A percentile compares a stretch with the other conserved stretches of the same genome.
These are phyloP conservation scores for Salvator merianae DNA, from an alignment of 2,113 vertebrate genomes.

Conservation along the genomic window DNA sequence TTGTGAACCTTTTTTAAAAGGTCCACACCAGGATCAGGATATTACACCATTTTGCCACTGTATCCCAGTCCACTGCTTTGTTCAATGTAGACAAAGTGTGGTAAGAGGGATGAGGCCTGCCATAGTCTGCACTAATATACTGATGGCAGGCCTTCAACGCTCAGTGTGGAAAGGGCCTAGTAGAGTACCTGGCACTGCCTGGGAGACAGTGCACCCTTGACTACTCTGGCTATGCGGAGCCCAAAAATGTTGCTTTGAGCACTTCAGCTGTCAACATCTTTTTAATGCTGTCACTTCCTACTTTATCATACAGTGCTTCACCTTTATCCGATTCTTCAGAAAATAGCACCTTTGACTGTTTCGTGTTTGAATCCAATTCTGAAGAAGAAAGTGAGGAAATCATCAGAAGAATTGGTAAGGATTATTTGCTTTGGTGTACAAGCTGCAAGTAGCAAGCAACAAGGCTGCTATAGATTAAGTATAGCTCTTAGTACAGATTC, in stretches of 20 bases:
- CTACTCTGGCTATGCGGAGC: not conserved
- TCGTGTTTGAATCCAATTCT: slow-evolving; percentile 73
- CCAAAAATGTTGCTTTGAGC: not conserved
- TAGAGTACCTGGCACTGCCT: not conserved
- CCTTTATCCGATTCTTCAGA: slow-evolving; percentile 62
- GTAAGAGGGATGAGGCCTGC: too few relatives aligned
- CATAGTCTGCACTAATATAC: too few relatives aligned
- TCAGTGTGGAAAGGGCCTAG: too few relatives aligned
- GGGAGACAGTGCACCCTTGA: not conserved
- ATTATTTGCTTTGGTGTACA: not conserved
- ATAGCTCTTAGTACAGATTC: not conserved
- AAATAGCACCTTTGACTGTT: slow-evolving; percentile 74
- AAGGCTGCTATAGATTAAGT: not conserved
- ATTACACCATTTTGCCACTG: too few relatives aligned
- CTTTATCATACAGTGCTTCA: slow-evolving; percentile 71
- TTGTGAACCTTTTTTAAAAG: too few relatives aligned
- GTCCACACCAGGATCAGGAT: too few relatives aligned
- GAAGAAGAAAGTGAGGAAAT: slow-evolving; percentile 80
- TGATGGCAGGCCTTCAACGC: too few relatives aligned
- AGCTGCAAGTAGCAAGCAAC: not conserved
- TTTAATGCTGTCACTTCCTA: not conserved
- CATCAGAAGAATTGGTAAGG: slow-evolving; percentile 80
- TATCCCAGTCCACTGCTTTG: too few relatives aligned
- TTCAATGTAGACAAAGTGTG: too few relatives aligned
- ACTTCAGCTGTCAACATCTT: not conserved